These are phyloP conservation scores for Megaustenia siamemsis DNA, from an alignment of 2,888 invertebrate genomes.

Conservation along the genomic window DNA sequence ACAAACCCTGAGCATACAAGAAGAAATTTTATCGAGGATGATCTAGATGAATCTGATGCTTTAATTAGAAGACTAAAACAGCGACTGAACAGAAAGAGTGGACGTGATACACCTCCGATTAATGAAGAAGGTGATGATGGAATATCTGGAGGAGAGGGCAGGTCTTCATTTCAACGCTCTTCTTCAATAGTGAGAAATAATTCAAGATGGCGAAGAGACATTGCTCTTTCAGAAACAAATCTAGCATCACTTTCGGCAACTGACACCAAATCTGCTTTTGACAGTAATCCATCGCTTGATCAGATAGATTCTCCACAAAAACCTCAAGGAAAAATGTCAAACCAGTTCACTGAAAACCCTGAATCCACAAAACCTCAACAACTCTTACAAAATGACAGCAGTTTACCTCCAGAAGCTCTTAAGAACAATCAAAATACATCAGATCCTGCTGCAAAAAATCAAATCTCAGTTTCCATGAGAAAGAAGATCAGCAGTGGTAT, in stretches of 20 bases:
- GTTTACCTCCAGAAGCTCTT: background rate
- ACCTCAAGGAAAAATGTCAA: slow-evolving; percentile 50
- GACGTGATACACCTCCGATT: slow-evolving; percentile 36
- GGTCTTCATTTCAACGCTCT: background rate
- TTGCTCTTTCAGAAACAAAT: slow-evolving; percentile 56
- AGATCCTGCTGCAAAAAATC: slow-evolving; percentile 20
- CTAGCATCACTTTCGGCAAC: slow-evolving; percentile 63
- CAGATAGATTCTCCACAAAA: slow-evolving; percentile 53
- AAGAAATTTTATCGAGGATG: slow-evolving; percentile 46
- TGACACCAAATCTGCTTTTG: slow-evolving; percentile 64
- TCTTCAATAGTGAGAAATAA: background rate
- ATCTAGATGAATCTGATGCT: slow-evolving; percentile 56
- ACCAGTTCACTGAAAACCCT: slow-evolving; percentile 59
- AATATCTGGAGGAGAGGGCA: too few relatives aligned
- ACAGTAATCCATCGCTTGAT: slow-evolving; percentile 6
- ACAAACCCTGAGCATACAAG: slow-evolving; percentile 26
- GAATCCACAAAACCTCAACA: slow-evolving; percentile 64
- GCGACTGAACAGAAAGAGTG: slow-evolving; percentile 52
- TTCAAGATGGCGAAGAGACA: slow-evolving; percentile 66
- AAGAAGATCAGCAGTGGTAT: slow-evolving; percentile 62
- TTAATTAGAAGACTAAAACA: slow-evolving; percentile 58
- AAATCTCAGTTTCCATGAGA: slow-evolving; percentile 66
- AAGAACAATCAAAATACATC: slow-evolving; percentile 45
- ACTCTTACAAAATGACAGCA: slow-evolving; percentile 52
- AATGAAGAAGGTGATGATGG: slow-evolving; percentile 36